Evolutionary conservation across 1,140 invertebrate genomes (phyloP).

Genomic region (Eriocheir sinensis): DNA sequence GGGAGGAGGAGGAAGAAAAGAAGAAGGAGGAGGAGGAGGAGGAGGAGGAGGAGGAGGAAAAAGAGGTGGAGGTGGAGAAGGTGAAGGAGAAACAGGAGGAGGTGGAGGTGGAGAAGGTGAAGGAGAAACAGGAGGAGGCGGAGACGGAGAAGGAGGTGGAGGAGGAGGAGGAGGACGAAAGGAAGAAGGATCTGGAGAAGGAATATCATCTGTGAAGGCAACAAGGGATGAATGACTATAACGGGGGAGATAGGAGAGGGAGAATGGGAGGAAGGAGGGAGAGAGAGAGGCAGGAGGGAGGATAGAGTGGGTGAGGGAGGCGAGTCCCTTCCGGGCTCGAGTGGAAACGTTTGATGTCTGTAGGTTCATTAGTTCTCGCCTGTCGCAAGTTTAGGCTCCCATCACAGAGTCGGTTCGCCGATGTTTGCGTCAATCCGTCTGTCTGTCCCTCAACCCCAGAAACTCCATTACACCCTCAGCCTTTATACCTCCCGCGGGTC

Average conservation of each 20-base stretch:
- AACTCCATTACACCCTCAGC: background rate
- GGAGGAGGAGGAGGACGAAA: background rate
- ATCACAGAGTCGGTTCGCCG: background rate
- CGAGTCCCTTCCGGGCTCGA: background rate
- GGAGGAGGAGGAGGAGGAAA: too few relatives aligned
- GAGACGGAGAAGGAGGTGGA: background rate
- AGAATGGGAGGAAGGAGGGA: background rate
- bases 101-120: background rate
- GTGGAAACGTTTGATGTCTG: conserved; percentile 22
- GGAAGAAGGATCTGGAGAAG: too few relatives aligned
- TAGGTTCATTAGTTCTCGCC: background rate
- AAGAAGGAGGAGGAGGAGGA: too few relatives aligned
- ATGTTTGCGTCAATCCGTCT: background rate
- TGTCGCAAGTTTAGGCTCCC: conserved; percentile 8
- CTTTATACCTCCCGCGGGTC: background rate
- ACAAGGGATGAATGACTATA: too few relatives aligned
- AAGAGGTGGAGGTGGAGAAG: too few relatives aligned
- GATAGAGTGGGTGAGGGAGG: too few relatives aligned
- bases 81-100: background rate
- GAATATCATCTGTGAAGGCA: too few relatives aligned
- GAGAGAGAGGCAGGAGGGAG: too few relatives aligned
- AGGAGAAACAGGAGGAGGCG: background rate
- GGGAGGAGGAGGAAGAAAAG: too few relatives aligned
- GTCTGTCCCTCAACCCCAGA: background rate
- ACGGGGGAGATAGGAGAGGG: background rate